These are phyloP conservation scores for Zygothrica quintamaculata DNA, from an alignment of 2,888 invertebrate genomes.

Conservation along the genomic window DNA sequence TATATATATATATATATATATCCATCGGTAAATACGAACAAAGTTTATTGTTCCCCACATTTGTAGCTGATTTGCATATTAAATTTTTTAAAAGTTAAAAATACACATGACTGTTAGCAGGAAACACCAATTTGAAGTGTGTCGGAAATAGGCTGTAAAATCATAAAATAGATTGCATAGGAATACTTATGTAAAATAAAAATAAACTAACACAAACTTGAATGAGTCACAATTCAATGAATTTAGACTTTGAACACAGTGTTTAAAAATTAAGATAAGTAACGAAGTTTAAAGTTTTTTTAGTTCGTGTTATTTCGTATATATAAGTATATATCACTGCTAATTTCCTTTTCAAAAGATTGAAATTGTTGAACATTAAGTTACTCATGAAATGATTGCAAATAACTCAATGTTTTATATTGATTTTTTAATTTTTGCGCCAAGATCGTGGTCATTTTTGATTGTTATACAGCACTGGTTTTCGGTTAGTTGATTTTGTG, in stretches of 20 bases:
- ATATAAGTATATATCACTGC: too few relatives aligned
- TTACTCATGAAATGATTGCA: too few relatives aligned
- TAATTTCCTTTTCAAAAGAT: too few relatives aligned
- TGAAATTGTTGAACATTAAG: too few relatives aligned
- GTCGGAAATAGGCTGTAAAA: conserved; percentile 45
- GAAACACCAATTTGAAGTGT: conserved; percentile 37
- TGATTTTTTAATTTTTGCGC: too few relatives aligned
- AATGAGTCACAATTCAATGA: conserved; percentile 23
- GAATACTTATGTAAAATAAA: conserved; percentile 17
- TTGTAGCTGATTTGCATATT: conserved; percentile 43
- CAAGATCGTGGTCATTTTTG: too few relatives aligned
- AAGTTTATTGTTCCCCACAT: conserved; percentile 54
- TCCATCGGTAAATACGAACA: conserved; percentile 60
- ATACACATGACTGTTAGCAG: conserved; percentile 46
- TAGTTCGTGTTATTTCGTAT: background rate
- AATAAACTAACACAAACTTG: conserved; percentile 14
- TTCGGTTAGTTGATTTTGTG: background rate
- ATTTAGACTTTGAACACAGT: background rate
- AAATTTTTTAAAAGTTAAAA: conserved; percentile 38
- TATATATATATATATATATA: conserved; percentile 47
- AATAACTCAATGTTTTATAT: too few relatives aligned
- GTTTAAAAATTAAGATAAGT: conserved; percentile 6
- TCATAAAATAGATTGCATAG: conserved; percentile 19
- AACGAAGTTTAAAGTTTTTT: too few relatives aligned
- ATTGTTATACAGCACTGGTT: background rate